phyloP scores from a whole-genome alignment of 2,113 vertebrate species.

The Datnioides undecimradiatus region DNA sequence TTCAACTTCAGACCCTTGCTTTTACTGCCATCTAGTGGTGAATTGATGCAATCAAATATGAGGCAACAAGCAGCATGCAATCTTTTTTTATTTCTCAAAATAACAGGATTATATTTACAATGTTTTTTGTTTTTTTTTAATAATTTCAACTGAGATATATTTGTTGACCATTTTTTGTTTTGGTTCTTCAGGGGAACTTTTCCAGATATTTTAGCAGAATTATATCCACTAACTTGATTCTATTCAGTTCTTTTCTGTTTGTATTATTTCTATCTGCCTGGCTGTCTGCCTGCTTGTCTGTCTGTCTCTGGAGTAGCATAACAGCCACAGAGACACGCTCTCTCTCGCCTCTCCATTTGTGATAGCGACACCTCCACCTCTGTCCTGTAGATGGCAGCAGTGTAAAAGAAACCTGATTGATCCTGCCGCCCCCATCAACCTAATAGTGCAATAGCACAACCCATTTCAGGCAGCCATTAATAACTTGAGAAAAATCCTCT shows the following conservation, averaged over 20 bases:
- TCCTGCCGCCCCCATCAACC: conserved; percentile 8
- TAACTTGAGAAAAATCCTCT: conserved; percentile 52
- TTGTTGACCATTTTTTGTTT: neutral
- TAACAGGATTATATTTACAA: neutral
- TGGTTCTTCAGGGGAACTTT: neutral
- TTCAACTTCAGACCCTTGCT: conserved; percentile 1
- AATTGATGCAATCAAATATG: neutral
- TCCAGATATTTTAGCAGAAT: neutral
- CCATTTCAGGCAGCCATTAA: conserved; percentile 52
- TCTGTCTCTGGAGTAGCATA: neutral
- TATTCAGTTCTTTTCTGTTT: neutral
- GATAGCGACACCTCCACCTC: neutral
- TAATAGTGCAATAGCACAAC: conserved; percentile 28
- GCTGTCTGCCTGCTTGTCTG: neutral
- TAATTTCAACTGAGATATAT: neutral
- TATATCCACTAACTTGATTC: neutral
- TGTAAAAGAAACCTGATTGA: conserved; percentile 44
- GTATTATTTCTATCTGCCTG: neutral
- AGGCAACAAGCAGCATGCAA: neutral
- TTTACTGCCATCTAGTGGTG: conserved; percentile 74
- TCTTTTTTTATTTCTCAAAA: neutral
- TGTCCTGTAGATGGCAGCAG: conserved; percentile 77
- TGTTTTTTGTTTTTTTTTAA: no score
- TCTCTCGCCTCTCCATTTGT: neutral
- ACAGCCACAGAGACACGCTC: neutral